These are phyloP conservation scores for Phasia obesa DNA, from an alignment of 2,888 invertebrate genomes.

Conservation along the genomic window DNA sequence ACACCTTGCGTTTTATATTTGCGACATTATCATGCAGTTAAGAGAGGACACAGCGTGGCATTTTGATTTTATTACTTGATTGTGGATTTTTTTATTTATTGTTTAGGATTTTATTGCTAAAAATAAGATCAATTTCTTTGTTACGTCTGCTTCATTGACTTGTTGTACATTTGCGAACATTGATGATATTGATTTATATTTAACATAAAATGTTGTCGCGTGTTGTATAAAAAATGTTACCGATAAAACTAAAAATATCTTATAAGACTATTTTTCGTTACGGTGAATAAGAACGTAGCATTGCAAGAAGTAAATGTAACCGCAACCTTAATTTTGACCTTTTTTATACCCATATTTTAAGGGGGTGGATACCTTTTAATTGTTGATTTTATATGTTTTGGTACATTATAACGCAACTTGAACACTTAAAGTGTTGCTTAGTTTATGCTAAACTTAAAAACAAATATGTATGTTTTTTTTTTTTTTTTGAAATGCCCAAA, in stretches of 20 bases:
- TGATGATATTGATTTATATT: constrained; percentile 37
- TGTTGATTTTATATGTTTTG: no score
- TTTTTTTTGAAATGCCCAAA: no score
- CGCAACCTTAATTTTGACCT: no score
- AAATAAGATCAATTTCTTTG: constrained; percentile 63
- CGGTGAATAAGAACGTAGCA: no score
- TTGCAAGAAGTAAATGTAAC: no score
- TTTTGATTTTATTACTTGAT: constrained; percentile 58
- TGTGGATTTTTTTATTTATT: constrained; percentile 3
- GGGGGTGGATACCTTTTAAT: no score
- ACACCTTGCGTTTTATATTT: constrained; percentile 66
- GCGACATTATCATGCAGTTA: constrained; percentile 54
- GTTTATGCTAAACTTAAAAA: no score
- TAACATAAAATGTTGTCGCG: not conserved
- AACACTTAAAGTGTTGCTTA: no score
- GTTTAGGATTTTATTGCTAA: constrained; percentile 49
- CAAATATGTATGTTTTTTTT: no score
- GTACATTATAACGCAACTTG: no score
- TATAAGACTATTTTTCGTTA: no score
- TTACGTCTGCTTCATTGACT: not conserved
- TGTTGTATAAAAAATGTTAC: not conserved
- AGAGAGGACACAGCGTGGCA: constrained; percentile 43
- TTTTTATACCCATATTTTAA: no score
- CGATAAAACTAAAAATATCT: not conserved
- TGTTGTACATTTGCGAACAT: constrained; percentile 4